phyloP scores from a whole-genome alignment of 2,113 vertebrate genomes.

The Anseranas semipalmata region DNA sequence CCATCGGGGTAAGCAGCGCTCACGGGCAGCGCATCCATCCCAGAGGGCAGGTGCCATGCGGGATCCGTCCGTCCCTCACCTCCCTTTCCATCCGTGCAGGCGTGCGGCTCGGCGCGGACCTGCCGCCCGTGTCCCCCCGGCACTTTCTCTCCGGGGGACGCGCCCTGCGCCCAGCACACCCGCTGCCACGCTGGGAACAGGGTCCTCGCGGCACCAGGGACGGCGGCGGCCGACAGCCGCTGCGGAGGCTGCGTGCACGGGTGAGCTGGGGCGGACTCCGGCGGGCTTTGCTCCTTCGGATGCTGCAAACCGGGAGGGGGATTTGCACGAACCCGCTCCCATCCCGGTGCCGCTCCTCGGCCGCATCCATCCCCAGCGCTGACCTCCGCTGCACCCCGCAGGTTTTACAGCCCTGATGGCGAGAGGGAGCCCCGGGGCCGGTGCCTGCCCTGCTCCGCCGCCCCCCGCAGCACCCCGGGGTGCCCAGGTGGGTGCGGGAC shows the following conservation, averaged over 20 bases:
- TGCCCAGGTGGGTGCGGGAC: constrained; percentile 74
- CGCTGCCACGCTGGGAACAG: constrained; percentile 77
- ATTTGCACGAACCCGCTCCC: not conserved
- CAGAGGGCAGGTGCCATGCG: fast-evolving
- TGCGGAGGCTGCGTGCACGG: constrained; percentile 88
- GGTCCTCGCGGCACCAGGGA: constrained; percentile 69
- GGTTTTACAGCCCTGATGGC: constrained; percentile 65
- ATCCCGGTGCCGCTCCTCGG: fast-evolving
- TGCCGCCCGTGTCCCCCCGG: constrained; percentile 83
- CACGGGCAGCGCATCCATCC: fast-evolving
- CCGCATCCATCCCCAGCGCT: not conserved
- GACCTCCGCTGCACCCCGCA: not conserved
- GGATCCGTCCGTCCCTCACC: fast-evolving
- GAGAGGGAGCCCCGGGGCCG: not conserved
- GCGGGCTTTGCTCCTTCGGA: too few species aligned
- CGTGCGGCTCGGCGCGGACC: constrained; percentile 43
- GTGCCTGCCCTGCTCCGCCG: constrained; percentile 68
- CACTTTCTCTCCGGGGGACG: constrained; percentile 81
- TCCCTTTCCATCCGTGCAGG: constrained; percentile 43
- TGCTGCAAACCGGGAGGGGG: not conserved
- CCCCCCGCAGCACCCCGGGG: constrained; percentile 4
- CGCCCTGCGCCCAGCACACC: constrained; percentile 78
- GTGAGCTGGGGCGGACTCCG: constrained; percentile 61
- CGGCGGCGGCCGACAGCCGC: constrained; percentile 56
- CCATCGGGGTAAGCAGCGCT: constrained; percentile 77